Percentiles rank a stretch among this genome's conserved stretches.
Evolutionary conservation across 2,797 vertebrate species (phyloP).

Genomic region (Yasuhikotakia modesta): DNA sequence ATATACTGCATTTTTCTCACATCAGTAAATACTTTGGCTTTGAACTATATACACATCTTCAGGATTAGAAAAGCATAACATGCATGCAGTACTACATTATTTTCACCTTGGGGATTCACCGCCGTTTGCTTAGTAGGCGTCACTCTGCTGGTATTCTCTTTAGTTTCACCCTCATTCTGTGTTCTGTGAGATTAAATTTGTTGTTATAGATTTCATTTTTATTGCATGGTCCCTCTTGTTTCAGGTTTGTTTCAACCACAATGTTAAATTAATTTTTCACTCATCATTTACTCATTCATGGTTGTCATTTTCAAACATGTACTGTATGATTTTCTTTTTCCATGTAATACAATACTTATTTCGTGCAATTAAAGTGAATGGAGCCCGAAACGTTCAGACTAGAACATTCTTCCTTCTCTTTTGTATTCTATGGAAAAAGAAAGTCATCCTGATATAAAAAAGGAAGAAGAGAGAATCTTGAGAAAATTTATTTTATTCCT

Average conservation of each 20-base stretch:
- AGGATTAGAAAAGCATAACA: neutral
- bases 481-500: too few relatives aligned
- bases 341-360: neutral
- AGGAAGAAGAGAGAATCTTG: too few relatives aligned
- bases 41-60: neutral
- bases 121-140: neutral
- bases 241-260: neutral
- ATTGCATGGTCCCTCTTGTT: neutral
- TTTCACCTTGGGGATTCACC: neutral
- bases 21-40: neutral
- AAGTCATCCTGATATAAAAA: too few relatives aligned
- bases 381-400: too few relatives aligned
- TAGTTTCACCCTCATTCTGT: too few relatives aligned
- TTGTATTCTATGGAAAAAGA: too few relatives aligned
- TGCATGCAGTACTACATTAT: neutral
- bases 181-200: neutral
- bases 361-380: too few relatives aligned
- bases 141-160: too few relatives aligned
- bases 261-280: neutral
- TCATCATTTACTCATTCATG: neutral
- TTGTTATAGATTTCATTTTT: neutral
- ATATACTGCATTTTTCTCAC: too few relatives aligned
- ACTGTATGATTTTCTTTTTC: neutral
- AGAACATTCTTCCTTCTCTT: neutral
- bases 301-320: neutral